Evolutionary conservation across 2,888 invertebrate genomes (phyloP), one percentile per base, ranked within the genome.

Genomic region (Polietes domitor): DNA sequence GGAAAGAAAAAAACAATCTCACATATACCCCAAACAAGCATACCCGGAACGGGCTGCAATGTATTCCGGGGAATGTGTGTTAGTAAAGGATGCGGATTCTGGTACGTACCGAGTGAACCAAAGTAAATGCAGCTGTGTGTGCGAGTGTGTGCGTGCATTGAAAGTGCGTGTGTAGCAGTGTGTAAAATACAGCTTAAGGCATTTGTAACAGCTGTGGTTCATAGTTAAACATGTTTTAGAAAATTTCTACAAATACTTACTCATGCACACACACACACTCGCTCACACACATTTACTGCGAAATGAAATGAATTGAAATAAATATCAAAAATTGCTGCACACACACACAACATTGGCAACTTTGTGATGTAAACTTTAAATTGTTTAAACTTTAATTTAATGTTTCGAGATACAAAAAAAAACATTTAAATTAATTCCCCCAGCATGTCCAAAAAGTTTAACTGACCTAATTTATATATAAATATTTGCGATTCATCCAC

Each of bases 131-230:
- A 3, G 47, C 3, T 63, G 2, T 63, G 9, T 74, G 32, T 80
- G 53, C 65, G 63, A 65, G 63, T 70, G 43, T 68, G n/a, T 83
- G 3, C 19, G 17, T 37, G 19, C 12, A 3, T 9, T 12, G 7
- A 43, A 50, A 53, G 19, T 75, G 15, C 12, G 65, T 82, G 50
- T 79, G 37, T 63, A 74, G 68, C 65, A 70, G 12, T 83, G 76
- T 77, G 70, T 80, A 83, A 77, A 77, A 76, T 80, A 77, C 65
- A 63, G 83, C 83, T 83, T 71, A 65, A 80, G 77, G 83, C 83
- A 74, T 77, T 83, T 83, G 70, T 80, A 80, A 83, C 83, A 83
- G 80, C 83, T 83, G 83, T 80, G 61, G 70, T 80, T 80, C 63
- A 70, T 77, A 74, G 73, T 70, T 47, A 73, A 77, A 80, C 70